Percentiles rank a stretch among this genome's conserved stretches.
Evolutionary conservation across 2,888 invertebrate genomes (phyloP).

Genomic region (Eupithecia dodoneata): DNA sequence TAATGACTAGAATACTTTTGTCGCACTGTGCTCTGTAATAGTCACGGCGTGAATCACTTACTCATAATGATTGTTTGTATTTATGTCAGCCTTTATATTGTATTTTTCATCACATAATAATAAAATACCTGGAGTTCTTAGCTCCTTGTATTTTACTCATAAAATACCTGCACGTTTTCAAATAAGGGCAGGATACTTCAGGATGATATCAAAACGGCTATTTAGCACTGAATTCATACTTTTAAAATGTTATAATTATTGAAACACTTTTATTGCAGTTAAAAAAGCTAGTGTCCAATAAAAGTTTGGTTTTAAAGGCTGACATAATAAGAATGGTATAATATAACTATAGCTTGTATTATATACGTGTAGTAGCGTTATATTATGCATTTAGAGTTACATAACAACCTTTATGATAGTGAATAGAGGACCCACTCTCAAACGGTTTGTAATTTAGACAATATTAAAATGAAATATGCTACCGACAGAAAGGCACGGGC

Average conservation of each 20-base stretch:
- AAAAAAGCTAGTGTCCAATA: neutral
- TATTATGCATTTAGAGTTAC: slow-evolving; percentile 76
- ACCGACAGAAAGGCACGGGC: slow-evolving; percentile 10
- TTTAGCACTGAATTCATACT: neutral
- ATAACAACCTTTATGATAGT: slow-evolving; percentile 71
- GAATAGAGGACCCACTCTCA: slow-evolving; percentile 61
- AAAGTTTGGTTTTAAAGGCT: slow-evolving; percentile 51
- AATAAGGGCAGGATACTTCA: neutral
- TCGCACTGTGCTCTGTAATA: slow-evolving; percentile 66
- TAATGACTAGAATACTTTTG: slow-evolving; percentile 69
- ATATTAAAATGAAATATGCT: slow-evolving; percentile 43
- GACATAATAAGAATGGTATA: slow-evolving; percentile 71
- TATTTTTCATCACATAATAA: neutral
- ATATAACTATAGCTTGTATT: slow-evolving; percentile 75
- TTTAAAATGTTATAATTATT: neutral
- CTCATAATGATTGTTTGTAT: slow-evolving; percentile 71
- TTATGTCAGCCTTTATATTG: slow-evolving; percentile 52
- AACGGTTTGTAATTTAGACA: slow-evolving; percentile 42
- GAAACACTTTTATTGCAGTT: neutral
- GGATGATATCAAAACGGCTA: neutral
- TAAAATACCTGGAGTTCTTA: neutral
- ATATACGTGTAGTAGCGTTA: slow-evolving; percentile 76
- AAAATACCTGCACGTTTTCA: neutral
- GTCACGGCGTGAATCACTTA: slow-evolving; percentile 69
- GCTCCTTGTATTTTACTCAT: neutral